Evolutionary conservation across 2,888 invertebrate genomes (phyloP).

Genomic region (Gibbula magus): DNA sequence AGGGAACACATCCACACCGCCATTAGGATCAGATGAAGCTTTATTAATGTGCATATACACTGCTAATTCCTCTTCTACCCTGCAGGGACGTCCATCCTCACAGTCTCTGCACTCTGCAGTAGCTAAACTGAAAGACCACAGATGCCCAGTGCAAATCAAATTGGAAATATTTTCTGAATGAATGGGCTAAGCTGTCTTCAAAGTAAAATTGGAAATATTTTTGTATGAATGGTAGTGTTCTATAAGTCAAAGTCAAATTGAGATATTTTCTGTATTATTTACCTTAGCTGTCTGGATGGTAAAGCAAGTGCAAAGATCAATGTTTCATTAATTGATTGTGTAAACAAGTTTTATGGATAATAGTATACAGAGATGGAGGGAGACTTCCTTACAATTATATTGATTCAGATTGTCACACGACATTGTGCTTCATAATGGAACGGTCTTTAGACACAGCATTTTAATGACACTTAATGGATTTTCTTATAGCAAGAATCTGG

Average conservation of each 20-base stretch:
- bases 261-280: not conserved
- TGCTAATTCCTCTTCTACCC: not conserved
- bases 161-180: not conserved
- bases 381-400: too few relatives aligned
- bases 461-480: too few relatives aligned
- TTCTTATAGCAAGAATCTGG: too few relatives aligned
- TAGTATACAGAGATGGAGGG: not conserved
- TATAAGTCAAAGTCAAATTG: not conserved
- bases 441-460: too few relatives aligned
- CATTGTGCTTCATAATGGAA: too few relatives aligned
- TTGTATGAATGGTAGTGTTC: too few relatives aligned
- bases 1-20: not conserved
- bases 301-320: not conserved
- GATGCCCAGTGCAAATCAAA: not conserved
- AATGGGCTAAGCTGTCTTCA: too few relatives aligned
- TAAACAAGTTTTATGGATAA: not conserved
- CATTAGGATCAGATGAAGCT: not conserved
- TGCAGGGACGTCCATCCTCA: not conserved
- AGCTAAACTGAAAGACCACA: not conserved
- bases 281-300: not conserved
- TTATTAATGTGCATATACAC: constrained; percentile 13
- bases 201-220: too few relatives aligned
- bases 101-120: not conserved
- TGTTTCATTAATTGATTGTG: not conserved
- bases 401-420: too few relatives aligned